Evolutionary conservation across 2,113 vertebrate species (phyloP).

Genomic region (Philantomba maxwellii): DNA sequence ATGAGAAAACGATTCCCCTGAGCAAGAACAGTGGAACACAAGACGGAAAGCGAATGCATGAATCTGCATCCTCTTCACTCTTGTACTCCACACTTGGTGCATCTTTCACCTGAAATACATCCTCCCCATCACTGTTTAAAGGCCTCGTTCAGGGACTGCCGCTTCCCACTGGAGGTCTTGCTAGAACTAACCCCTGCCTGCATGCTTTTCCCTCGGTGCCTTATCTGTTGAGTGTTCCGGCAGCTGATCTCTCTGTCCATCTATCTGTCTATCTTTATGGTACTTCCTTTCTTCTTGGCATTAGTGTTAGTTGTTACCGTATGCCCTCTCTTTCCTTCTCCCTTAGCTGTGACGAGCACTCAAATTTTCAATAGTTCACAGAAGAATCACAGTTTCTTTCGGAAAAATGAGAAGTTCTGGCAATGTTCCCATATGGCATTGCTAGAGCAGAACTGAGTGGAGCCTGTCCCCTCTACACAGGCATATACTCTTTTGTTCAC

Average conservation of each 20-base stretch:
- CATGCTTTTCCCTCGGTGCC: neutral
- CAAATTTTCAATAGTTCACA: neutral
- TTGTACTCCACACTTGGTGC: neutral
- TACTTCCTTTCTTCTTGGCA: neutral
- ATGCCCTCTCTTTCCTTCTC: neutral
- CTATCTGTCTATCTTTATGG: neutral
- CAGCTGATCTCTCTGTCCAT: neutral
- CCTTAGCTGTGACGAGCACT: neutral
- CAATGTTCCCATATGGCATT: neutral
- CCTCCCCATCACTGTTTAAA: neutral
- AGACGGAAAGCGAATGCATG: neutral
- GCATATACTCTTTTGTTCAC: neutral
- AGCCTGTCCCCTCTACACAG: neutral
- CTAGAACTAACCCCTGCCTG: neutral
- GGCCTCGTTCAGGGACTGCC: neutral
- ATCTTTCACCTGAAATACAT: neutral
- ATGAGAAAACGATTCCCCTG: neutral
- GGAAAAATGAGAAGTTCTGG: neutral
- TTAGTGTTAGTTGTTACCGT: neutral
- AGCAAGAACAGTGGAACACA: neutral
- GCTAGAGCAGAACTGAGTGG: neutral
- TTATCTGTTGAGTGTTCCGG: neutral
- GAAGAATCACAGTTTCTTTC: neutral
- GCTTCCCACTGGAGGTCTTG: neutral
- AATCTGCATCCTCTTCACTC: neutral